phyloP scores from a whole-genome alignment of 2,888 invertebrate species.

The Boloria selene region DNA sequence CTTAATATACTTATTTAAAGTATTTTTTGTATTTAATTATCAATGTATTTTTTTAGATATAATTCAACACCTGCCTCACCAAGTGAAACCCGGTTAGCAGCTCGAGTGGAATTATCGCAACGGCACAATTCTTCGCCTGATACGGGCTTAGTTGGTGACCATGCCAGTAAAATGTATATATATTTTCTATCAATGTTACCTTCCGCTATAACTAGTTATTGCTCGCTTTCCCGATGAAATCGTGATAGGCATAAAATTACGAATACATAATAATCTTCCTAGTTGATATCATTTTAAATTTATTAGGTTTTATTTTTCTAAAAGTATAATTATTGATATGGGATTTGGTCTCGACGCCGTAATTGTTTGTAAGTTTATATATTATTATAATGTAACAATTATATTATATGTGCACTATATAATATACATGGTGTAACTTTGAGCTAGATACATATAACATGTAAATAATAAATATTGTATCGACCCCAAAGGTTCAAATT shows the following conservation, averaged over 20 bases:
- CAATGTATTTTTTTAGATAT: slow-evolving; percentile 62
- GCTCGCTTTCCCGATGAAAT: slow-evolving; percentile 17
- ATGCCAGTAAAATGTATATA: slow-evolving; percentile 66
- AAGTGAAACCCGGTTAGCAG: slow-evolving; percentile 64
- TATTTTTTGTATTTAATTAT: no score
- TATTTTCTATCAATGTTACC: slow-evolving; percentile 5
- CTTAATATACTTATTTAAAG: slow-evolving; percentile 2
- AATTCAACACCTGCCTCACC: slow-evolving; percentile 82
- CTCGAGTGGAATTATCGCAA: slow-evolving; percentile 69
- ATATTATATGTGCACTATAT: no score
- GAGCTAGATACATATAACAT: no score
- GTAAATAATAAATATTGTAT: no score
- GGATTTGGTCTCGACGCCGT: no score
- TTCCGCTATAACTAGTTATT: slow-evolving; percentile 13
- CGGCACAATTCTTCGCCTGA: slow-evolving; percentile 79
- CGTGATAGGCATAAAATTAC: background rate
- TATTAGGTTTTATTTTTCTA: no score
- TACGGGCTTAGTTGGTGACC: slow-evolving; percentile 65
- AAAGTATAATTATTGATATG: no score
- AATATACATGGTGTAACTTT: no score
- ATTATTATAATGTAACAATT: no score
- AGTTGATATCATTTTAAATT: no score
- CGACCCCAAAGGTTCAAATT: no score
- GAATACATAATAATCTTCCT: background rate
- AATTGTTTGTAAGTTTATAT: no score